Base-by-base conservation (phyloP, 2,888 invertebrate genomes). In the Tipula confusa region DNA sequence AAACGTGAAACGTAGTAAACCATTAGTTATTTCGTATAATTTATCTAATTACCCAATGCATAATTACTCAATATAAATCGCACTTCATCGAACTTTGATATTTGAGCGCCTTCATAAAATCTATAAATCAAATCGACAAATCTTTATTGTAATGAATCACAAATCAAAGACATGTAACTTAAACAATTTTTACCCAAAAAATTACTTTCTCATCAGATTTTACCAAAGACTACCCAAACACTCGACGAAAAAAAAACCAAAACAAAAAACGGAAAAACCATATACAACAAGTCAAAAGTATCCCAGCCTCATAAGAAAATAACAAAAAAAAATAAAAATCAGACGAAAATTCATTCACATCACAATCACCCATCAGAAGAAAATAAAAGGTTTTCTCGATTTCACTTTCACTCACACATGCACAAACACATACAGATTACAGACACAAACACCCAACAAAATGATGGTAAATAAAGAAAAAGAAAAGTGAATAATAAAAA, bases 261-360 rank as follows among this genome's bases (percentile, higher is more conserved):
- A 64, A 64, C 18, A 64, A 64, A 64, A 64, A 64, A 64, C 11
- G 24, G 64, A 64, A 64, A 48, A 64, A 64, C 64, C 64, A 64
- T 64, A 64, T 64, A 64, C 64, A 43, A 43, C 43, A 64, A 64
- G 64, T 64, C 64, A 64, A 64, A 64, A 64, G 64, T 24, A 64
- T 64, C 64, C 18, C 24, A 64, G 64, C 18, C 24, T 64, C 64
- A 64, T 64, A 64, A 64, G 24, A 24, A n/a, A 64, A 64, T 64
- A 64, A 18, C 64, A 64, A 64, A 64, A 64, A 43, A 1, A 43
- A 43, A 43, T n/a, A 43, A 43, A 43, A 64, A 64, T 64, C 64
- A 64, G 64, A 64, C 64, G 4, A 64, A 64, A 64, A 64, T 64
- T 64, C 64, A 64, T 64, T 64, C 64, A 64, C 64, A 64, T 64